phyloP scores from a whole-genome alignment of 2,797 vertebrate species.

The Galaxias olidus region DNA sequence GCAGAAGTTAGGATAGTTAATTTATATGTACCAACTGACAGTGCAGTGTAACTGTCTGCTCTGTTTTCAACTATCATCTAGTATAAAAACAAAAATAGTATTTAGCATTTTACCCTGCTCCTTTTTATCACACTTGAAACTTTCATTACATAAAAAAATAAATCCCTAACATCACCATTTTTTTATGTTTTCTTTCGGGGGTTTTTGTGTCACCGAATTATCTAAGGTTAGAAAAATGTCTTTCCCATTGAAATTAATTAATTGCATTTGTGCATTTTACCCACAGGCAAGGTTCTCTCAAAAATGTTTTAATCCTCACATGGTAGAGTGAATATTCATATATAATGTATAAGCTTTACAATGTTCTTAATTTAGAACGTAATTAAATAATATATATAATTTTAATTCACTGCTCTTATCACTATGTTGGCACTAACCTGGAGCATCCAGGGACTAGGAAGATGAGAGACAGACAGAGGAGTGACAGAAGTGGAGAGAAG shows the following conservation, averaged over 20 bases:
- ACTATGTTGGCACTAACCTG: background rate
- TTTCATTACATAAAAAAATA: too few species aligned
- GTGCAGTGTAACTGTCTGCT: too few species aligned
- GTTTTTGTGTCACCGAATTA: slow-evolving; percentile 21
- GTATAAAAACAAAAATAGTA: too few species aligned
- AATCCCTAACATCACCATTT: slow-evolving; percentile 1
- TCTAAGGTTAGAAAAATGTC: slow-evolving; percentile 26
- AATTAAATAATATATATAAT: slow-evolving; percentile 69
- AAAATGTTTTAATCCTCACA: slow-evolving; percentile 52
- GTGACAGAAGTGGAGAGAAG: background rate
- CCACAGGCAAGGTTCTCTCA: slow-evolving; percentile 51
- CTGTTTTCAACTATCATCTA: too few species aligned
- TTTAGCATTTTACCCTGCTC: too few species aligned
- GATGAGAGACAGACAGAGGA: background rate
- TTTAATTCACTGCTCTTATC: slow-evolving; percentile 61
- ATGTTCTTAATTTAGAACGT: slow-evolving; percentile 63
- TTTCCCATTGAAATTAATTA: slow-evolving; percentile 56
- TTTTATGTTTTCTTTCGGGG: slow-evolving; percentile 1
- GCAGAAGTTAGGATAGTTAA: too few species aligned
- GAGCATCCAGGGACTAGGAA: background rate
- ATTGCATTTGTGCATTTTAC: slow-evolving; percentile 65
- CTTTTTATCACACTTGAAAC: too few species aligned
- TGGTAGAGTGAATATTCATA: slow-evolving; percentile 52
- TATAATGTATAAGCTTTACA: slow-evolving; percentile 63
- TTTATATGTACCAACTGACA: too few species aligned